Percentiles rank a stretch among this genome's conserved stretches.
phyloP scores from a whole-genome alignment of 2,113 vertebrate genomes.

The Takifugu flavidus region DNA sequence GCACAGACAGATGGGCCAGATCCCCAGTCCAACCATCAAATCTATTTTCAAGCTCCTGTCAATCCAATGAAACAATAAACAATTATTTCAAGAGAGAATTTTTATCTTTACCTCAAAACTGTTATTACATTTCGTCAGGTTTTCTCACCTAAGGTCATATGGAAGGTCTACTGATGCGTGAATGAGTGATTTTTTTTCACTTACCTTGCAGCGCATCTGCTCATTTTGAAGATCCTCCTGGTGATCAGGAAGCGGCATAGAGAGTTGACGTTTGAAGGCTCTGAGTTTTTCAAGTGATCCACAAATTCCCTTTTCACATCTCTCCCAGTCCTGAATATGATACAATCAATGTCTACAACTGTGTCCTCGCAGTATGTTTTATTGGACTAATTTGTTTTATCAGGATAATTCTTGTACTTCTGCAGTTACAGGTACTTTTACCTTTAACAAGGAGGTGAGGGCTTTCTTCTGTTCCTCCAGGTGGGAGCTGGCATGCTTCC shows the following conservation, averaged over 20 bases:
- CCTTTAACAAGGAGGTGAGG: slow-evolving; percentile 77
- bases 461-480: slow-evolving; percentile 88
- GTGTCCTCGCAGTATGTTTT: background rate
- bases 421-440: slow-evolving; percentile 11
- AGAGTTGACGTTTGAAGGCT: slow-evolving; percentile 88
- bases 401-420: background rate
- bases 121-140: background rate
- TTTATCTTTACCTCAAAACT: background rate
- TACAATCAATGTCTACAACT: slow-evolving; percentile 4
- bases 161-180: background rate
- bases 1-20: slow-evolving; percentile 78
- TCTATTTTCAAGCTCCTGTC: slow-evolving; percentile 86
- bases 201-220: slow-evolving; percentile 89
- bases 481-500: slow-evolving; percentile 77
- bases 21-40: slow-evolving; percentile 90
- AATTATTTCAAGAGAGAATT: background rate
- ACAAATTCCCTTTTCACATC: slow-evolving; percentile 86
- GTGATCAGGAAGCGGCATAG: slow-evolving; percentile 85
- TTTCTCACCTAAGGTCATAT: background rate
- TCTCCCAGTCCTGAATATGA: slow-evolving; percentile 86
- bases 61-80: background rate
- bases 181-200: background rate
- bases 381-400: background rate
- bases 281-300: slow-evolving; percentile 89
- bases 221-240: slow-evolving; percentile 91